Percentiles rank a stretch among this genome's conserved stretches.
Conservation (phyloP, 37 sponge, comb jelly and placozoan genomes). For the Crambe crambe region DNA sequence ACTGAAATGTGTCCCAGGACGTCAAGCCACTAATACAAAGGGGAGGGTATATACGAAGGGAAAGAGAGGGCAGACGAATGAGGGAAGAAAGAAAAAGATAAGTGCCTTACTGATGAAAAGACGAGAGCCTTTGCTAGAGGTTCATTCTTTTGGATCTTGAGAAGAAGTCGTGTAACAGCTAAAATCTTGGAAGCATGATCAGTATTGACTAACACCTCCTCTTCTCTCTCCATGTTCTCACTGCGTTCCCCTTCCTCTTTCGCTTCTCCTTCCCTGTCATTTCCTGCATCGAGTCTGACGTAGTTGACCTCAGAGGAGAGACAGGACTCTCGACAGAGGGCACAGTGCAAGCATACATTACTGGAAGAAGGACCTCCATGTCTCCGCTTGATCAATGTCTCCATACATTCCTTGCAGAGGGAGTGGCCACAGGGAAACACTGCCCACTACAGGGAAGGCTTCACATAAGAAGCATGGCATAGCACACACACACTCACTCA, state of each 20-base stretch:
- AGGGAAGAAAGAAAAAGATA: too few species aligned
- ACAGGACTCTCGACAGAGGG: conserved; percentile 58
- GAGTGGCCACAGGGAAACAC: conserved; percentile 83
- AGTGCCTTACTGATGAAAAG: conserved; percentile 72
- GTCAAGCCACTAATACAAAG: conserved; percentile 46
- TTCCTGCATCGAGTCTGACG: conserved; percentile 5
- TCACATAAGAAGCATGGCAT: neutral
- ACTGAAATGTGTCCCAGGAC: conserved; percentile 40
- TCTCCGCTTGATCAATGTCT: neutral
- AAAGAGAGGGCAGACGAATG: too few species aligned
- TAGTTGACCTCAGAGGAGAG: conserved; percentile 32
- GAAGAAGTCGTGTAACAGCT: conserved; percentile 41
- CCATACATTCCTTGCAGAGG: conserved; percentile 61
- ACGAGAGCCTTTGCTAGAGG: conserved; percentile 69
- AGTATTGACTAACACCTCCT: neutral
- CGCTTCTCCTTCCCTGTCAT: neutral
- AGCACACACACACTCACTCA: conserved; percentile 8
- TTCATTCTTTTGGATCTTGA: conserved; percentile 36
- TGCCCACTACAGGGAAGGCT: conserved; percentile 51
- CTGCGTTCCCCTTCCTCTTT: neutral
- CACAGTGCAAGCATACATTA: conserved; percentile 26
- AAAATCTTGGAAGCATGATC: conserved; percentile 75
- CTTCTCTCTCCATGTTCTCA: neutral
- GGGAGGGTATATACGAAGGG: neutral
- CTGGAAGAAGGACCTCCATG: neutral